Conservation (phyloP, 2,113 vertebrate genomes). For the Romanogobio albipinnatus region DNA sequence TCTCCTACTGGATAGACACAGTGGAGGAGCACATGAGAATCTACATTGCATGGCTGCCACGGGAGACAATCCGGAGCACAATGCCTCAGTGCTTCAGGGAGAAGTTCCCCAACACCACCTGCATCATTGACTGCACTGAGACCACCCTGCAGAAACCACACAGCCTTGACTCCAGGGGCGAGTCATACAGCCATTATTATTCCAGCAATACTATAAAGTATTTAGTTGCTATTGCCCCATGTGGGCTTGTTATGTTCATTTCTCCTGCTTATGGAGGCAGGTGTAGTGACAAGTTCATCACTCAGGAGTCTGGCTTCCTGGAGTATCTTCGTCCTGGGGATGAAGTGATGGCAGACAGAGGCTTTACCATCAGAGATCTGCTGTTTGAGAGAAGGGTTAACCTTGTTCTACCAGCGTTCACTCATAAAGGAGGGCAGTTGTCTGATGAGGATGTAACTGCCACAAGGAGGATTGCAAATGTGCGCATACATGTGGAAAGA, state of each 20-base stretch:
- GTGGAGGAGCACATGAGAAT: conserved; percentile 24
- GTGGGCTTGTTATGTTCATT: conserved; percentile 41
- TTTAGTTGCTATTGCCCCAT: too few relatives aligned
- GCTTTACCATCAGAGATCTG: conserved; percentile 30
- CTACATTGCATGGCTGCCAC: conserved; percentile 27
- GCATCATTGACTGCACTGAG: conserved; percentile 40
- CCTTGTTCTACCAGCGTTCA: conserved; percentile 42
- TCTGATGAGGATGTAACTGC: conserved; percentile 33
- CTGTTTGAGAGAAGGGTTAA: conserved; percentile 36
- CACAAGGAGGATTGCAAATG: conserved; percentile 43
- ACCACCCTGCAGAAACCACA: conserved; percentile 25
- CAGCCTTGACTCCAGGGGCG: conserved; percentile 12
- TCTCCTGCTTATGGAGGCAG: conserved; percentile 21
- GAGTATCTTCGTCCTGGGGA: conserved; percentile 38
- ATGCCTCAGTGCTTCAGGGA: conserved; percentile 31
- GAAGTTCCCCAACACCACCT: conserved; percentile 4
- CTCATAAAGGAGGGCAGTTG: conserved; percentile 1
- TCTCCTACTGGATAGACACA: conserved; percentile 24
- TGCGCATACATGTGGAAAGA: conserved; percentile 13
- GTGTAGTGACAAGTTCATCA: conserved; percentile 44
- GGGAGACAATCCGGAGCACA: conserved; percentile 4
- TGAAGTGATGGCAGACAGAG: conserved; percentile 39
- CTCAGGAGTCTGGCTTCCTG: conserved; percentile 34
- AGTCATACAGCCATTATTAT: conserved; percentile 40
- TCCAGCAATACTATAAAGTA: neutral